Base-by-base conservation (phyloP, 2,797 vertebrate genomes). In the Phalloptychus januarius region DNA sequence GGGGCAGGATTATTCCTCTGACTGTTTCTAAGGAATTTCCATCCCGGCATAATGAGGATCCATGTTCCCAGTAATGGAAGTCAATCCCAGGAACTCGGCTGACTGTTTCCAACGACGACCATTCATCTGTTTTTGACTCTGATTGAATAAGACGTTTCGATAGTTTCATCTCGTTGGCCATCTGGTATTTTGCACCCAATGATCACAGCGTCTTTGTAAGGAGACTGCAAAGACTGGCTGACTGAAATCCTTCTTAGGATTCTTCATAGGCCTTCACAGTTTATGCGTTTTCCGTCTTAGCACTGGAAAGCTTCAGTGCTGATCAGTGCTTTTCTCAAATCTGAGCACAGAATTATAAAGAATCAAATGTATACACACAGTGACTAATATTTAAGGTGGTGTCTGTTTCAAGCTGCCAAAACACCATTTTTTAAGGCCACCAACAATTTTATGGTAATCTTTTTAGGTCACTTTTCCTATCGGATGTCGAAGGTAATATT, bases 1-100 rank as follows among this genome's bases (percentile, higher is more conserved):
- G 40, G 25, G 72, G 79, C 83, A 70, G 79, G 79, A 81, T 89
- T 90, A 80, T 67, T 44, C 72, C 38, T 61, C 42, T 65, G 82
- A 23, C 86, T 79, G 86, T 91, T 91, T 91, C 87, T 75, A 81
- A 81, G 86, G 87, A 87, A 88, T 90, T 87, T 87, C 81, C 67
- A 50, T 78, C 7, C 11, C 11, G 73, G 71, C 82, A 85, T 86
- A 76, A 82, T 84, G 72, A 81, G 79, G 73, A 84, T 81, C 78
- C 82, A 82, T 91, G 83, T 92, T 93, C 78, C 77, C 81, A 93
- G 88, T 79, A 91, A 86, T 74, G 45, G 50, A 85, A 72, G 71
- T 90, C 79, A 72, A 76, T 86, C 85, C 48, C 76, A 69, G 71
- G 76, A 72, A 79, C 73, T 80, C 23, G 52, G 61, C 46, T 69